Evolutionary conservation across 2,888 invertebrate genomes (phyloP).

Genomic region (Rhopalosiphum nymphaeae): DNA sequence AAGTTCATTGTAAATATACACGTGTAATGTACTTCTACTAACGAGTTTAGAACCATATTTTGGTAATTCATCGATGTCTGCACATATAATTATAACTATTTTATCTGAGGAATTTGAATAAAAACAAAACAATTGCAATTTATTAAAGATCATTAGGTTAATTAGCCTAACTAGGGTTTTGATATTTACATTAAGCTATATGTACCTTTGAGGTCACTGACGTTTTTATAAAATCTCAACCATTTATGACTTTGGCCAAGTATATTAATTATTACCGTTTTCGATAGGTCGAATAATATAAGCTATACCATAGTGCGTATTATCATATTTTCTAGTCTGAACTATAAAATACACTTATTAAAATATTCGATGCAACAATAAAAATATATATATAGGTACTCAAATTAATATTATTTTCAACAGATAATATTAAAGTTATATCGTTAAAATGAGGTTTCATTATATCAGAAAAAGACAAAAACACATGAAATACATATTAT

Average conservation of each 20-base stretch:
- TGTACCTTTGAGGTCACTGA: neutral
- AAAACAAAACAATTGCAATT: conserved; percentile 24
- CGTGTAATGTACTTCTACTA: neutral
- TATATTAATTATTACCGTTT: neutral
- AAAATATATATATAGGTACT: neutral
- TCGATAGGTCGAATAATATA: neutral
- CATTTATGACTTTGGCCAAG: neutral
- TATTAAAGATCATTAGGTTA: conserved; percentile 11
- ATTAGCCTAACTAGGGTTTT: neutral
- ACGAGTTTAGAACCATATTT: neutral
- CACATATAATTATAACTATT: neutral
- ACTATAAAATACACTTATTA: neutral
- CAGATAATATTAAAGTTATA: neutral
- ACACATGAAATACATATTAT: neutral
- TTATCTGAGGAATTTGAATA: neutral
- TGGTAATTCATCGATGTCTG: neutral
- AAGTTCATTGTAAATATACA: neutral
- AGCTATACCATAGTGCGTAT: neutral
- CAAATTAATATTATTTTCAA: neutral
- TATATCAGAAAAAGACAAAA: neutral
- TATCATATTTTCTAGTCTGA: neutral
- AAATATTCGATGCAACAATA: neutral
- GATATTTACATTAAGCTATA: conserved; percentile 1
- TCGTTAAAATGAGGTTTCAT: neutral
- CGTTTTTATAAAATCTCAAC: conserved; percentile 10